Percentiles rank a stretch among this genome's conserved stretches.
These are phyloP conservation scores for Trilocha varians DNA, from an alignment of 2,888 invertebrate genomes.

Conservation along the genomic window DNA sequence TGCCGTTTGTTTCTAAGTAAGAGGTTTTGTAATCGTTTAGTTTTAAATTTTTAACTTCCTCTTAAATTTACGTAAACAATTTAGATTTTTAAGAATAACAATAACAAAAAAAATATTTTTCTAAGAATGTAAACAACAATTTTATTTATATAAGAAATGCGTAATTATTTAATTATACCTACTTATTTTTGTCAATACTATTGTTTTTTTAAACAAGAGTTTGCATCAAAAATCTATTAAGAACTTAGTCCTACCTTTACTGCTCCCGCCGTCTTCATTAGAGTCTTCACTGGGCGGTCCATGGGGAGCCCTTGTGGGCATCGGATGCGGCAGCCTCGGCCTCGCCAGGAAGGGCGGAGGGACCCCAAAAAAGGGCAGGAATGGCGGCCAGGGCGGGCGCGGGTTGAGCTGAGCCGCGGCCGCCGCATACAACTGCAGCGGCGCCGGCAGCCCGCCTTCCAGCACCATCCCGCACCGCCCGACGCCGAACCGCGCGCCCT, in stretches of 20 bases:
- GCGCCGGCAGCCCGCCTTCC: constrained; percentile 79
- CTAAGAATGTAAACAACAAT: no score
- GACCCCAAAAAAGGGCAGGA: constrained; percentile 74
- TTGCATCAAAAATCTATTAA: neutral
- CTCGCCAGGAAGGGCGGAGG: constrained; percentile 72
- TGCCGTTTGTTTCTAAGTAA: no score
- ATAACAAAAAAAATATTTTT: no score
- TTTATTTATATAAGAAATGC: no score
- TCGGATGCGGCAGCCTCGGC: constrained; percentile 52
- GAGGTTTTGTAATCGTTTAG: no score
- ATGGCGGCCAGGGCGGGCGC: constrained; percentile 75
- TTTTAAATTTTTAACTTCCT: no score
- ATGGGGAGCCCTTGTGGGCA: constrained; percentile 56
- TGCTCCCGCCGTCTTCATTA: constrained; percentile 68
- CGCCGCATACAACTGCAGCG: constrained; percentile 80
- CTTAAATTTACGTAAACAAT: no score
- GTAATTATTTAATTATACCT: no score
- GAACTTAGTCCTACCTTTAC: constrained; percentile 47
- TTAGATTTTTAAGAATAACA: no score
- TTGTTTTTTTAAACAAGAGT: no score
- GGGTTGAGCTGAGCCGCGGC: constrained; percentile 75
- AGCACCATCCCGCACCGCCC: constrained; percentile 78
- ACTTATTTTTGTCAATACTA: no score
- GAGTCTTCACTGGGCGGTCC: constrained; percentile 72
- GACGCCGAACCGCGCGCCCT: constrained; percentile 31